These are phyloP conservation scores for Adoxophyes honmai DNA, from an alignment of 1,140 invertebrate genomes.

Conservation along the genomic window DNA sequence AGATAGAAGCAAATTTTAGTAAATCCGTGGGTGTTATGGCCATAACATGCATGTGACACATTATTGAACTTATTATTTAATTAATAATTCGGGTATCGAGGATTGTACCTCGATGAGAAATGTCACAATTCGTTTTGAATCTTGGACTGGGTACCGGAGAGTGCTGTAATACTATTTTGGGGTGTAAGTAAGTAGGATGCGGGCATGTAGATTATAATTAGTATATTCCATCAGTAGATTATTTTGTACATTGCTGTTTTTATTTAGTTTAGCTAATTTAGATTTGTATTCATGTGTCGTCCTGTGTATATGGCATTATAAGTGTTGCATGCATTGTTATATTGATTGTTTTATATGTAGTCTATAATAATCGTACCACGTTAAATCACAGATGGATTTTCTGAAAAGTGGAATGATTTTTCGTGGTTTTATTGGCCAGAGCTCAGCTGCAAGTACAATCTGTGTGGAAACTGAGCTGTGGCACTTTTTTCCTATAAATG, in stretches of 20 bases:
- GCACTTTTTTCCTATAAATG: too few relatives aligned
- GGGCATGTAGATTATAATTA: not conserved
- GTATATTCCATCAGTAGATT: slow-evolving; percentile 1
- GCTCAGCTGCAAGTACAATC: not conserved
- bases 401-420: not conserved
- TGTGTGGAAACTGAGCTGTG: not conserved
- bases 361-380: not conserved
- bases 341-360: slow-evolving; percentile 11
- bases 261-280: slow-evolving; percentile 2
- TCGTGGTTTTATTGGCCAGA: not conserved
- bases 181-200: not conserved
- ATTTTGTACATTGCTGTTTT: not conserved
- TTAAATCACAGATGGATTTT: not conserved
- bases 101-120: too few relatives aligned
- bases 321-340: slow-evolving; percentile 39
- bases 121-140: not conserved
- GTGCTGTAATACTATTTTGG: not conserved
- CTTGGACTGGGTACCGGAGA: not conserved
- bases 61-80: slow-evolving; percentile 5
- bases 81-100: too few relatives aligned
- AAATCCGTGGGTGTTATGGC: too few relatives aligned
- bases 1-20: too few relatives aligned
- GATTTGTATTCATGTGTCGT: slow-evolving; percentile 1
- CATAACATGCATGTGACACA: too few relatives aligned
- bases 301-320: slow-evolving; percentile 16